Evolutionary conservation across 2,797 vertebrate genomes (phyloP).

Genomic region (Tamandua tetradactyla): DNA sequence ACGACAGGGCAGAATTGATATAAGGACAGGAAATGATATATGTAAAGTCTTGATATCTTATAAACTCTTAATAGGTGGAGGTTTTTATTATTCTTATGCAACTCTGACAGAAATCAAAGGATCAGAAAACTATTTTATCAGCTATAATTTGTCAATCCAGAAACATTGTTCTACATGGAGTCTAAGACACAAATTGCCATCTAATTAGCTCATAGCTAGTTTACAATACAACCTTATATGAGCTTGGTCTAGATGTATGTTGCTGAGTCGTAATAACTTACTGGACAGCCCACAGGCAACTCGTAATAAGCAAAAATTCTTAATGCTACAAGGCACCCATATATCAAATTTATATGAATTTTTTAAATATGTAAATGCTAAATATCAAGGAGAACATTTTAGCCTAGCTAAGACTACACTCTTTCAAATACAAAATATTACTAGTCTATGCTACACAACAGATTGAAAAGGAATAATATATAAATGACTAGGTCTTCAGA

Average conservation of each 20-base stretch:
- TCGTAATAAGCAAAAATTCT: constrained; percentile 46
- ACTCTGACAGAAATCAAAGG: constrained; percentile 26
- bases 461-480: constrained; percentile 41
- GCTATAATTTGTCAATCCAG: constrained; percentile 41
- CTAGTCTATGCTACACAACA: constrained; percentile 51
- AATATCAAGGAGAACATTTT: constrained; percentile 4
- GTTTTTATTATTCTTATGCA: neutral
- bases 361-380: constrained; percentile 54
- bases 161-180: constrained; percentile 35
- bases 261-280: neutral
- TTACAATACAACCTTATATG: constrained; percentile 32
- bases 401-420: constrained; percentile 13
- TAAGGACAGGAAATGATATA: neutral
- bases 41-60: neutral
- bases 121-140: constrained; percentile 50
- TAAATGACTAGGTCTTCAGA: constrained; percentile 61
- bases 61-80: constrained; percentile 25
- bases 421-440: neutral
- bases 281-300: neutral
- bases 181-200: constrained; percentile 14
- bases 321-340: constrained; percentile 45
- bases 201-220: constrained; percentile 24
- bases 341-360: constrained; percentile 32
- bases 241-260: neutral
- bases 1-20: neutral